A percentile compares a stretch with the other conserved stretches of the same genome.
These are phyloP conservation scores for Cephus nigrinus DNA, from an alignment of 2,888 invertebrate genomes.

Conservation along the genomic window DNA sequence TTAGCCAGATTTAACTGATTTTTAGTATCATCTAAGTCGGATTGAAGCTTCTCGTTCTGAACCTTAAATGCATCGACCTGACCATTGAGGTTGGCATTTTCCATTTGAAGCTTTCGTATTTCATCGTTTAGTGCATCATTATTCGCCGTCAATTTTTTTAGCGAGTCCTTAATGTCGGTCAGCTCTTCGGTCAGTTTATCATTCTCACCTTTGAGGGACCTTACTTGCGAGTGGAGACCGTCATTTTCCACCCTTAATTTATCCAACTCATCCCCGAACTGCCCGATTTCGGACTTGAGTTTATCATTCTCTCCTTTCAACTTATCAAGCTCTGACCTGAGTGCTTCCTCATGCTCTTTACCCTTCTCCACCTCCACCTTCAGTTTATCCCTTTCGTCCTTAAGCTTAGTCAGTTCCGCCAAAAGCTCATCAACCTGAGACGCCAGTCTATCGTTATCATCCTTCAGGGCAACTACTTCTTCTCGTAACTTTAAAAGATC, in stretches of 20 bases:
- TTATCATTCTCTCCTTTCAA: constrained; percentile 23
- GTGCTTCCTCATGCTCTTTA: constrained; percentile 31
- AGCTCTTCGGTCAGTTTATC: constrained; percentile 25
- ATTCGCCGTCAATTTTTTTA: constrained; percentile 18
- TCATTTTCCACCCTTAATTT: constrained; percentile 23
- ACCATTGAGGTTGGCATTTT: constrained; percentile 6
- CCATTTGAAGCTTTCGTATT: constrained; percentile 9
- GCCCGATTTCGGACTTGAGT: constrained; percentile 20
- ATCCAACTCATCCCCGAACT: constrained; percentile 13
- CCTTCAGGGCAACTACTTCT: constrained; percentile 22
- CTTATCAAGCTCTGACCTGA: constrained; percentile 21
- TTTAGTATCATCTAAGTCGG: neutral
- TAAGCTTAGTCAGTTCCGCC: constrained; percentile 14
- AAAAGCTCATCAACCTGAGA: constrained; percentile 19
- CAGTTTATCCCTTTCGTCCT: constrained; percentile 22
- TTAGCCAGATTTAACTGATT: constrained; percentile 3
- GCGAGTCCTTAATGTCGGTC: constrained; percentile 3
- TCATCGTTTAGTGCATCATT: constrained; percentile 22
- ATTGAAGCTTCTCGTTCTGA: constrained; percentile 5
- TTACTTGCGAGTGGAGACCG: constrained; percentile 17
- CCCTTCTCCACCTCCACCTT: constrained; percentile 32
- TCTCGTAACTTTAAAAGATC: constrained; percentile 16
- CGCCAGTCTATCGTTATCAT: constrained; percentile 19
- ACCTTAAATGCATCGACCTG: constrained; percentile 6
- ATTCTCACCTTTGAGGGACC: constrained; percentile 28